Evolutionary conservation across 2,888 invertebrate species (phyloP).

Genomic region (Peribatodes rhomboidaria): DNA sequence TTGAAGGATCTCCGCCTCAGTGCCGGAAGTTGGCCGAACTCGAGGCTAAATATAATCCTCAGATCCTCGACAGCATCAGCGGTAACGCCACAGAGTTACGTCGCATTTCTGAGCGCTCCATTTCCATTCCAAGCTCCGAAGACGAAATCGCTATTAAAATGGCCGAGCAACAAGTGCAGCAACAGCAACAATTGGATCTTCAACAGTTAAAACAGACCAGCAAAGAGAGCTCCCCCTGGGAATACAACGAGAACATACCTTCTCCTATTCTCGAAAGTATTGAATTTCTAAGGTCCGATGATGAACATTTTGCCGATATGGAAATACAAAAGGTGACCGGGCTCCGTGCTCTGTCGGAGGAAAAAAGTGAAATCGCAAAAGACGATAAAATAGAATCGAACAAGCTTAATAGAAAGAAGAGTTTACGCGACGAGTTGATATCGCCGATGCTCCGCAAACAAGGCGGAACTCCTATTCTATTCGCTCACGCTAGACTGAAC

Average conservation of each 20-base stretch:
- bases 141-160: slow-evolving; percentile 89
- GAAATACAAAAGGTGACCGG: slow-evolving; percentile 87
- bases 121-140: slow-evolving; percentile 92
- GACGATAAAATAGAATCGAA: slow-evolving; percentile 65
- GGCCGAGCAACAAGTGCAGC: slow-evolving; percentile 65
- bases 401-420: slow-evolving; percentile 77
- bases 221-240: slow-evolving; percentile 87
- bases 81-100: slow-evolving; percentile 89
- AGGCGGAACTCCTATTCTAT: slow-evolving; percentile 92
- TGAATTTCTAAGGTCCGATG: slow-evolving; percentile 87
- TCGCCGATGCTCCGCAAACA: slow-evolving; percentile 90
- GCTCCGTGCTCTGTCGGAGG: slow-evolving; percentile 65
- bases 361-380: slow-evolving; percentile 63
- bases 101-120: slow-evolving; percentile 90
- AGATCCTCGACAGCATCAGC: slow-evolving; percentile 87
- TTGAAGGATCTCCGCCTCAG: slow-evolving; percentile 91
- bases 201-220: slow-evolving; percentile 71
- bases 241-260: slow-evolving; percentile 88
- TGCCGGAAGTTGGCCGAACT: slow-evolving; percentile 89
- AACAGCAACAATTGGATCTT: slow-evolving; percentile 37
- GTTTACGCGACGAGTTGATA: slow-evolving; percentile 89
- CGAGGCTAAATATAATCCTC: slow-evolving; percentile 89
- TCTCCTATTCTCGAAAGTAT: slow-evolving; percentile 88
- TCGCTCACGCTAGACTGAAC: slow-evolving; percentile 92
- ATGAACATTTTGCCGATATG: slow-evolving; percentile 85